Base-by-base conservation (phyloP, 2,113 vertebrate species). In the Pseudonaja textilis region DNA sequence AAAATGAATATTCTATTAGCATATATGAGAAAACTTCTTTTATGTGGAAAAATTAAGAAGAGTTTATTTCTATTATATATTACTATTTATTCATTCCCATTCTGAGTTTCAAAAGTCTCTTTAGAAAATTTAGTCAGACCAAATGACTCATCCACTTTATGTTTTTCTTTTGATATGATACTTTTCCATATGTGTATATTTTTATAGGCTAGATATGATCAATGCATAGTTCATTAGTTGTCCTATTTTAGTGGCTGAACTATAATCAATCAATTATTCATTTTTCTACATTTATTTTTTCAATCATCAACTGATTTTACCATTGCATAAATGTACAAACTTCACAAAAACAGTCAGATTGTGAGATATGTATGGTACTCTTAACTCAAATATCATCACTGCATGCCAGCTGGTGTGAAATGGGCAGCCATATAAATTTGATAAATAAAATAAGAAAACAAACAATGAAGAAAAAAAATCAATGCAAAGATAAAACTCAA, bases 231-330 rank as follows among this genome's bases (percentile, higher is more conserved):
- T 95, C 57, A 97, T 64, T 57, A 94, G 93, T 93, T 93, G 93
- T 88, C 93, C 89, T 93, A 85, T 96, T 95, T 96, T 69, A 94
- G 88, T 9, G 92, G 92, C 94, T 94, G 90, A 56, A 29, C 85
- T 56, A 96, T 96, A 95, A 96, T 94, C 94, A 93, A 91, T 42
- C 89, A 95, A 97, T 96, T 94, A 95, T 95, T 95, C 64, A 29
- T 93, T 25, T 89, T 16, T 94, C 5, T 85, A 87, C 95, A 92
- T 34, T 89, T 39, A 59, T 89, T 25, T 93, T 54, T 81, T 94
- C 90, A 93, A 90, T 57, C 57, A 92, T 55, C 92, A 85, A 91
- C 45, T 81, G 94, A 5, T 93, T 95, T 85, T 61, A 86, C 91
- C 89, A 34, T 14, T 93, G 29, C 85, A 55, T 92, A 92, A 96